Percentiles rank a stretch among this genome's conserved stretches.
Conservation (phyloP, 2,113 vertebrate species). For the Mesitornis unicolor region DNA sequence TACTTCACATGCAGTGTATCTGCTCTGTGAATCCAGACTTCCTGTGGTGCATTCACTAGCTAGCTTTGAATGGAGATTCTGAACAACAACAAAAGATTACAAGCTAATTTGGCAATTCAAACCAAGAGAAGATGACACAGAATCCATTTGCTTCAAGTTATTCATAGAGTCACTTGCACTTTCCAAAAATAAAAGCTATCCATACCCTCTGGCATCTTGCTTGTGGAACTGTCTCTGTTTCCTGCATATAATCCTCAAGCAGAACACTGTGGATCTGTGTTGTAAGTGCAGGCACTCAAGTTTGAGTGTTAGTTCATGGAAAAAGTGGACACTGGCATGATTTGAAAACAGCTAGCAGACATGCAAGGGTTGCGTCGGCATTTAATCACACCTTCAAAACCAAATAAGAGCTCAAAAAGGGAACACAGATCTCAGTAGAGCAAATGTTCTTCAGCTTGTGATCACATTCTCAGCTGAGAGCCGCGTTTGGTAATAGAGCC, state of each 20-base stretch:
- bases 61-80: not conserved
- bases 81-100: not conserved
- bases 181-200: not conserved
- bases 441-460: not conserved
- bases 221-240: not conserved
- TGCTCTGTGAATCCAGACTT: not conserved
- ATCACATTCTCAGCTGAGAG: not conserved
- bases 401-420: not conserved
- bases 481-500: not conserved
- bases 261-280: not conserved
- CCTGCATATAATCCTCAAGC: not conserved
- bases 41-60: not conserved
- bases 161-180: not conserved
- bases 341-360: not conserved
- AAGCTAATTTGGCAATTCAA: not conserved
- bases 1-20: not conserved
- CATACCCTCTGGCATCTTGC: not conserved
- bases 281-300: not conserved
- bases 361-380: not conserved
- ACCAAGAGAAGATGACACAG: not conserved
- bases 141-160: not conserved
- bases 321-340: not conserved
- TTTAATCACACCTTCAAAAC: not conserved
- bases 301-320: not conserved
- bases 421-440: not conserved